phyloP scores from a whole-genome alignment of 1,140 invertebrate species.

The Lordiphosa mommai region DNA sequence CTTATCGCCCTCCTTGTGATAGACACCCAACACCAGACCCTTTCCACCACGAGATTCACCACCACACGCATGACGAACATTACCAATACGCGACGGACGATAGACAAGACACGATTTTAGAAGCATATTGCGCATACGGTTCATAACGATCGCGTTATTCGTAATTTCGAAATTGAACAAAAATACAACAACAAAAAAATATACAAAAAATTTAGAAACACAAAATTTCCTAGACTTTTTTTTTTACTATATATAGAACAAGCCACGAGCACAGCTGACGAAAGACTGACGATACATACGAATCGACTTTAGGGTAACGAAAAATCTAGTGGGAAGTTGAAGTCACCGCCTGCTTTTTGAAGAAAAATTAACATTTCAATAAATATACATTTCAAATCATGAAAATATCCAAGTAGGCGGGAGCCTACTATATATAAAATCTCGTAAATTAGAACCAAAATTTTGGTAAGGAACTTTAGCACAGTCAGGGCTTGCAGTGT shows the following conservation, averaged over 20 bases:
- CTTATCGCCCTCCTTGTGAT: slow-evolving; percentile 59
- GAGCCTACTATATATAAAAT: no score
- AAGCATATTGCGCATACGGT: slow-evolving; percentile 2
- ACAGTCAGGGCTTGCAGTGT: no score
- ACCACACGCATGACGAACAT: slow-evolving; percentile 29
- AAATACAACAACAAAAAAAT: background rate
- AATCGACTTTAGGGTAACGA: background rate
- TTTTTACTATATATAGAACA: background rate
- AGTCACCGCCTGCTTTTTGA: background rate
- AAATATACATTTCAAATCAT: no score
- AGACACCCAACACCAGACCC: slow-evolving; percentile 69
- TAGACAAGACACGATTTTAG: background rate
- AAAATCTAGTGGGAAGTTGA: no score
- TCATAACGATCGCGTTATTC: slow-evolving; percentile 4
- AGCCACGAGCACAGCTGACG: background rate
- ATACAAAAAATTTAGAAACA: background rate
- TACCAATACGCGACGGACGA: background rate
- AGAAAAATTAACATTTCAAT: no score
- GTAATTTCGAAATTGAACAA: slow-evolving; percentile 1
- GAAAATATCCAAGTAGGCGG: no score
- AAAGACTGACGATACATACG: background rate
- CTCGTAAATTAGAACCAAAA: no score
- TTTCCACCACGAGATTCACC: slow-evolving; percentile 1
- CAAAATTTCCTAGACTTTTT: background rate
- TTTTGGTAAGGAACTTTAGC: no score